Evolutionary conservation across 1,140 invertebrate species (phyloP).

Genomic region (Helicoverpa zea): DNA sequence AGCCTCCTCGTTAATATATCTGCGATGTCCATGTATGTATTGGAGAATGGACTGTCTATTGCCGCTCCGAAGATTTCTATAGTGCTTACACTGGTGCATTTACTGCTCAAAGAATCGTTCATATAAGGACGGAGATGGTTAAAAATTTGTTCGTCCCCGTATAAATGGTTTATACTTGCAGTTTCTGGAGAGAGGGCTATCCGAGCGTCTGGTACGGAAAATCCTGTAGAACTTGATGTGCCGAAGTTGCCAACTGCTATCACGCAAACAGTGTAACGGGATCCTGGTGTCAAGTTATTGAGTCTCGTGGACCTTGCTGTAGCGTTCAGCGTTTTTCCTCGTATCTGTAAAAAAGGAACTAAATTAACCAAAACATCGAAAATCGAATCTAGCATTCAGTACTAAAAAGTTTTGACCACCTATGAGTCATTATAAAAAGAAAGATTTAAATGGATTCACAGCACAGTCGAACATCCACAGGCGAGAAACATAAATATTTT

Average conservation of each 20-base stretch:
- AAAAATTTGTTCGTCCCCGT: constrained; percentile 86
- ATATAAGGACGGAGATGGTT: constrained; percentile 88
- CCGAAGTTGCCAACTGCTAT: constrained; percentile 92
- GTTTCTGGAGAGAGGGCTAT: constrained; percentile 86
- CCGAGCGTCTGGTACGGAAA: constrained; percentile 82
- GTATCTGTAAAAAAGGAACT: constrained; percentile 87
- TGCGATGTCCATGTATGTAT: constrained; percentile 89
- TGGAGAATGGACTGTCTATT: constrained; percentile 89
- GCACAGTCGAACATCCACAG: constrained; percentile 75
- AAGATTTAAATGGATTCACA: constrained; percentile 79
- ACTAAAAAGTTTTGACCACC: constrained; percentile 66
- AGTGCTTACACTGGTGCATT: constrained; percentile 92
- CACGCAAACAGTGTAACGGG: constrained; percentile 94
- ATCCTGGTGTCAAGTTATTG: constrained; percentile 91
- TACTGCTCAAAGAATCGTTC: constrained; percentile 91
- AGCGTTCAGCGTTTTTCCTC: constrained; percentile 90
- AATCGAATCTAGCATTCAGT: constrained; percentile 62
- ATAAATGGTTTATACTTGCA: constrained; percentile 73
- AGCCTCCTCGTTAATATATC: constrained; percentile 92
- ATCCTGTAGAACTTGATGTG: constrained; percentile 73
- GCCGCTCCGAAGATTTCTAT: constrained; percentile 90
- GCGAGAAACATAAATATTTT: constrained; percentile 83
- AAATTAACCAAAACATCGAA: constrained; percentile 24
- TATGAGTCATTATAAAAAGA: constrained; percentile 75
- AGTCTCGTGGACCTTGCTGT: constrained; percentile 91